Evolutionary conservation across 2,888 invertebrate genomes (phyloP), one percentile per base, ranked within the genome.

Genomic region (Cryptocephalus primarius): DNA sequence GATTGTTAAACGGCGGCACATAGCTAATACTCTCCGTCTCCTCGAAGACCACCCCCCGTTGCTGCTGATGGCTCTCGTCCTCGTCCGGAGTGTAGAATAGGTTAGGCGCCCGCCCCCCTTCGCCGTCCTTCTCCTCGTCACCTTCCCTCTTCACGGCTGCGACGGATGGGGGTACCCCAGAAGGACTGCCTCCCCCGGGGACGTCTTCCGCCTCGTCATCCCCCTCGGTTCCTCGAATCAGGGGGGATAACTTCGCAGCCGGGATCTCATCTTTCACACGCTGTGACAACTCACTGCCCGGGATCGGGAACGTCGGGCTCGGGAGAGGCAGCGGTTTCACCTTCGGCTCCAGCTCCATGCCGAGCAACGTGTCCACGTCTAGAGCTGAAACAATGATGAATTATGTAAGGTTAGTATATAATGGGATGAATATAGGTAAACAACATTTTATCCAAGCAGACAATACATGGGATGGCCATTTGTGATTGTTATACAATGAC

Each of bases 1-100:
- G 71, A 57, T 71, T 71, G 53, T 71, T 70, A 54, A 71, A 71
- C 9, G 71, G 70, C 14, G 71, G 71, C 47, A 71, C 70, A 48
- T 69, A 71, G 51, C 60, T 68, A 9, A 65, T 56, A 41, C 53
- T 58, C 44, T 58, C 60, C 6, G 58, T 52, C 42, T 60, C 61
- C 43, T 60, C 61, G 44, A 55, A 58, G 11, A 46, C 49, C 8
- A 47, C 51, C 11, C 49, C 47, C 12, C 44, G 40, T 38, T 46
- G 45, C 39, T 51, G 50, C 44, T 45, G 48, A 44, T 44, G 48
- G 31, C 51, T 46, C 32, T 42, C 50, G 33, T 68, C 67, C 46
- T 69, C 69, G 45, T 69, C 69, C 0, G 68, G 68, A 9, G 65
- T 67, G 53, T 69, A 68, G 34, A 43, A 43, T 1, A 34, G 32